Evolutionary conservation across 2,888 invertebrate species (phyloP).

Genomic region (Palloptera scutellata): DNA sequence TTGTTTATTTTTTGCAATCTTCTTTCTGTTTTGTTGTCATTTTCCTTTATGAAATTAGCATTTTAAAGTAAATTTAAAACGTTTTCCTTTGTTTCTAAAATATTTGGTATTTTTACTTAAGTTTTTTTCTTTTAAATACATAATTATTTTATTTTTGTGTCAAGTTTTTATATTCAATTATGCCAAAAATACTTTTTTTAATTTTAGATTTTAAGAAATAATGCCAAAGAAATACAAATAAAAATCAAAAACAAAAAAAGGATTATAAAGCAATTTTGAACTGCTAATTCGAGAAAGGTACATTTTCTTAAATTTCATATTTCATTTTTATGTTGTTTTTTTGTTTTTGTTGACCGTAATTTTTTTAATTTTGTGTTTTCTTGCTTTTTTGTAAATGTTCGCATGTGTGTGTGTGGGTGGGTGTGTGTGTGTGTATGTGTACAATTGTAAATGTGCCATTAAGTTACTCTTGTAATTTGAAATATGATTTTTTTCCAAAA

Average conservation of each 20-base stretch:
- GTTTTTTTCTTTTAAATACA: constrained; percentile 6
- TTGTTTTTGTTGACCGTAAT: neutral
- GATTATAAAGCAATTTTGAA: constrained; percentile 56
- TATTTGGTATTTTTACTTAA: constrained; percentile 23
- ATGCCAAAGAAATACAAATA: constrained; percentile 20
- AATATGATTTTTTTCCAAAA: no score
- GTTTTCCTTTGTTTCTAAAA: constrained; percentile 32
- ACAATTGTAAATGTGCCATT: no score
- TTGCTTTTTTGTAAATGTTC: neutral
- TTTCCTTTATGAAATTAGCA: constrained; percentile 32
- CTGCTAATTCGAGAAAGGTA: constrained; percentile 63
- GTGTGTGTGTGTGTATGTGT: neutral
- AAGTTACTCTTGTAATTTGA: no score
- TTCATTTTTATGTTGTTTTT: neutral
- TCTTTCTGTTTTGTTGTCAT: constrained; percentile 28
- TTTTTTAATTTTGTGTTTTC: neutral
- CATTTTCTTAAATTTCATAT: constrained; percentile 41
- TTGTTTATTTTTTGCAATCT: constrained; percentile 23
- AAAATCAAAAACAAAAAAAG: constrained; percentile 32
- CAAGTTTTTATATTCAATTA: neutral
- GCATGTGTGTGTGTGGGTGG: neutral
- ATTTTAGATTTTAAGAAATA: no score
- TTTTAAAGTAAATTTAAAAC: constrained; percentile 19
- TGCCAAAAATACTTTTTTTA: constrained; percentile 4
- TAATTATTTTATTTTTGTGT: constrained; percentile 8